Percentiles rank a stretch among this genome's conserved stretches.
Conservation (phyloP, 2,888 invertebrate species). For the Trichogramma dendrolimi region DNA sequence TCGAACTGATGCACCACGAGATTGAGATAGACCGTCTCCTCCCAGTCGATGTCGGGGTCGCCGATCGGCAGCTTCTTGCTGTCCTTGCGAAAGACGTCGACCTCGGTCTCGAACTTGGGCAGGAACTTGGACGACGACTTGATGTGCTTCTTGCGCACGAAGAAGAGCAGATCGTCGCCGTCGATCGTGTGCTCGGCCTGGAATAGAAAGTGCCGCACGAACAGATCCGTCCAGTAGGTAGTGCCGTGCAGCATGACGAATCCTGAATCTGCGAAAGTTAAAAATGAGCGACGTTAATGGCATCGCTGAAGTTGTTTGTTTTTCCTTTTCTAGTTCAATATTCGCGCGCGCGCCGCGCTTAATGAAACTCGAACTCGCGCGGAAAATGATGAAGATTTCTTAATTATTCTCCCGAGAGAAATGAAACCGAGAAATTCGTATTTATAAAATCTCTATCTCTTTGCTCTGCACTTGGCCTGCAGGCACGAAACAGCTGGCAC, state of each 20-base stretch:
- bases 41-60: conserved; percentile 97
- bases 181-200: conserved; percentile 85
- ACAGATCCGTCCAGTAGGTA: conserved; percentile 93
- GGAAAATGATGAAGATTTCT: too few species aligned
- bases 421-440: too few species aligned
- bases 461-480: too few species aligned
- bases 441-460: too few species aligned
- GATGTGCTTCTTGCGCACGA: conserved; percentile 88
- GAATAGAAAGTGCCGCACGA: conserved; percentile 89
- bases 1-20: conserved; percentile 98
- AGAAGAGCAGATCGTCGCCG: conserved; percentile 91
- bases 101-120: conserved; percentile 91
- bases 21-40: conserved; percentile 97
- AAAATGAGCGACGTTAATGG: too few species aligned
- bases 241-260: conserved; percentile 90
- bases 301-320: too few species aligned
- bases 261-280: conserved; percentile 68
- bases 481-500: too few species aligned
- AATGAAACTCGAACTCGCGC: too few species aligned
- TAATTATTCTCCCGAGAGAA: too few species aligned
- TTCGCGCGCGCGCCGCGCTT: too few species aligned
- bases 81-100: conserved; percentile 96
- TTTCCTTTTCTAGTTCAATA: too few species aligned
- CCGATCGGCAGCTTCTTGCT: conserved; percentile 94
- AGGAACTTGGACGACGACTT: conserved; percentile 81